Base-by-base conservation (phyloP, 2,797 vertebrate species). In the Pelochelys cantorii region DNA sequence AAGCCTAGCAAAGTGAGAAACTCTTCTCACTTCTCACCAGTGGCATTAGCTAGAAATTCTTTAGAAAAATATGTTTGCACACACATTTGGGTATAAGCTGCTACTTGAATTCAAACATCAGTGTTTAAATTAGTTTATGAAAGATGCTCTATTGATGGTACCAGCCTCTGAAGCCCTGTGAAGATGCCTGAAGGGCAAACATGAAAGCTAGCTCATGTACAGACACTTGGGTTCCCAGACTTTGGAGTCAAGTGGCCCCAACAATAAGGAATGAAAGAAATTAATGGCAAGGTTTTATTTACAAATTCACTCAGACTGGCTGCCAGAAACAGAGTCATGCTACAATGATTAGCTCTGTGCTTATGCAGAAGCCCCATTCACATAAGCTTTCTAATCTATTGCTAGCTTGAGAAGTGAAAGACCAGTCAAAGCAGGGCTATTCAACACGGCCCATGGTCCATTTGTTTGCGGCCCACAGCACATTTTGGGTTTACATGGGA, bases 61-160 rank as follows among this genome's bases (percentile, higher is more conserved):
- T 93, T n/a, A 1, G 10, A 96, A 94, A 82, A 93, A 95, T 93
- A 29, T 14, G 37, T 27, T 85, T 93, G 90, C 81, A 90, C 29
- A 29, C 94, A 93, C 84, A 80, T 83, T 86, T 90, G 93, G 75
- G 78, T 91, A 92, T 91, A 94, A 89, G 92, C 88, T 62, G 78
- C 42, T 2, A 0, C 95, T 94, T 86, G 84, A 97, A 97, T 95
- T 97, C 57, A 94, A 95, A 96, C 20, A 2, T 89, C 42, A 48
- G 2, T 48, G 42, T 48, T 48, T 48, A 48, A 48, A 48, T 48
- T 48, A 84, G 82, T 10, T 68, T 90, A n/a, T 77, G 78, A 90
- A 77, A 94, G 3, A 42, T 6, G 59, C 83, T 37, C 60, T 27
- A 42, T 55, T 59, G 18, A 68, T 82, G 54, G 2, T 93, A 85